Evolutionary conservation across 2,113 vertebrate species (phyloP), one percentile per base, ranked within the genome.

Genomic region (Cryptomyrus ogoouensis): DNA sequence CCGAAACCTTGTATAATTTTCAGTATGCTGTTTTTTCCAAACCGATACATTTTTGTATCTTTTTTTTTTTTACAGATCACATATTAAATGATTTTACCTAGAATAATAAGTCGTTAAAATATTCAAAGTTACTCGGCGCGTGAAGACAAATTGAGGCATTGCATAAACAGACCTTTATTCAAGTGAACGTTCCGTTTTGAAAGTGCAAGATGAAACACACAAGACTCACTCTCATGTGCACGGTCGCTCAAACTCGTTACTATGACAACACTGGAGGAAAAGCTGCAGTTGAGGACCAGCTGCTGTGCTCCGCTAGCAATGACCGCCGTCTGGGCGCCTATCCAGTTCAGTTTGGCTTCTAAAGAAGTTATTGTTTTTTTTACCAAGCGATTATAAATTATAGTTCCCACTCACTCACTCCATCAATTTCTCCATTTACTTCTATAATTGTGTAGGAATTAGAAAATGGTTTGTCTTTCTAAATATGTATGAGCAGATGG

Each of bases 91-190:
- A 83, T 42, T 46, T 83, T 46, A 83, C 2, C 44, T n/a, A 5
- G 83, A 47, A 84, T 84, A 84, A 84, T 44, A 9, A 84, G 42
- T 42, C 21, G 12, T 84, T 84, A 44, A 84, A 46, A 84, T 46
- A 84, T 84, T 84, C 83, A 84, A 47, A 84, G 80, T 46, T 39
- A 84, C 44, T 84, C 44, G 7, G 21, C 9, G 24, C 1, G 17
- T 42, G 35, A 80, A 80, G 74, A 42, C 83, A 84, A 44, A 47
- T 46, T 47, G 83, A 84, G 44, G 42, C 39, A 5, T 47, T 84
- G 83, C 83, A 84, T 84, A 46, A 83, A 83, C 39, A 83, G 77
- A 84, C 83, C 83, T 84, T 84, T 84, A 84, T 84, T 84, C 42
- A 84, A 84, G 44, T 47, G 83, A 46, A n/a, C 83, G 42, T 21